A percentile compares a stretch with the other conserved stretches of the same genome.
These are phyloP conservation scores for Zoanthus gigantus DNA, from an alignment of 92 coral and sea anemone species.

Conservation along the genomic window DNA sequence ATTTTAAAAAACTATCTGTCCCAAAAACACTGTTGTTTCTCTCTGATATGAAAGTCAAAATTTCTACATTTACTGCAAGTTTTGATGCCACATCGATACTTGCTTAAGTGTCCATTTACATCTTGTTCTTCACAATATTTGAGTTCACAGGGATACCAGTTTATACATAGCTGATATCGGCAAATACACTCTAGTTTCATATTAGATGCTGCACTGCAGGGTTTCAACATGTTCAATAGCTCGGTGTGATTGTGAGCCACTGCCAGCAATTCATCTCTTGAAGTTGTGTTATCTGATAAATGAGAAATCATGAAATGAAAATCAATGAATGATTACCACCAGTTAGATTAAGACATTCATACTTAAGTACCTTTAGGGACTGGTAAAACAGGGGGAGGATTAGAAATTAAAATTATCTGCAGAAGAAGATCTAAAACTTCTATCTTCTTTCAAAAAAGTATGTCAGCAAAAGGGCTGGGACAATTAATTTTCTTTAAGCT, in stretches of 20 bases:
- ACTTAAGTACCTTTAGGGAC: too few species aligned
- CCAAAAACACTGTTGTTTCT: slow-evolving; percentile 91
- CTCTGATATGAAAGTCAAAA: slow-evolving; percentile 81
- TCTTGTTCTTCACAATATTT: slow-evolving; percentile 89
- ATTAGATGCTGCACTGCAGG: slow-evolving; percentile 71
- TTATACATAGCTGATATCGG: slow-evolving; percentile 77
- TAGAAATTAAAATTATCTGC: too few species aligned
- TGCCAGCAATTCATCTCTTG: slow-evolving; percentile 55
- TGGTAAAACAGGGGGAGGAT: too few species aligned
- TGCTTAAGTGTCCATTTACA: slow-evolving; percentile 60
- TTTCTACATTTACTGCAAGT: slow-evolving; percentile 95
- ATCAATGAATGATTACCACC: not conserved
- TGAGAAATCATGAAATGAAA: not conserved
- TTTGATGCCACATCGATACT: slow-evolving; percentile 95
- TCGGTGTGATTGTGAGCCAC: slow-evolving; percentile 72
- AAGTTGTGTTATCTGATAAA: slow-evolving; percentile 66
- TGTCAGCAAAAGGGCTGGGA: too few species aligned
- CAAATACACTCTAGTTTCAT: slow-evolving; percentile 78
- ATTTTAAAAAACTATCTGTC: slow-evolving; percentile 43
- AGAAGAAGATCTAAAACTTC: too few species aligned
- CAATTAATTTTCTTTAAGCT: too few species aligned
- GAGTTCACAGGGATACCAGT: slow-evolving; percentile 96
- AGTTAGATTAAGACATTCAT: too few species aligned
- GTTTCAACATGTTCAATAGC: slow-evolving; percentile 62
- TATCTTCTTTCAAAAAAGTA: too few species aligned